Conservation (phyloP, 2,797 vertebrate species). For the Hippocampus kuda region DNA sequence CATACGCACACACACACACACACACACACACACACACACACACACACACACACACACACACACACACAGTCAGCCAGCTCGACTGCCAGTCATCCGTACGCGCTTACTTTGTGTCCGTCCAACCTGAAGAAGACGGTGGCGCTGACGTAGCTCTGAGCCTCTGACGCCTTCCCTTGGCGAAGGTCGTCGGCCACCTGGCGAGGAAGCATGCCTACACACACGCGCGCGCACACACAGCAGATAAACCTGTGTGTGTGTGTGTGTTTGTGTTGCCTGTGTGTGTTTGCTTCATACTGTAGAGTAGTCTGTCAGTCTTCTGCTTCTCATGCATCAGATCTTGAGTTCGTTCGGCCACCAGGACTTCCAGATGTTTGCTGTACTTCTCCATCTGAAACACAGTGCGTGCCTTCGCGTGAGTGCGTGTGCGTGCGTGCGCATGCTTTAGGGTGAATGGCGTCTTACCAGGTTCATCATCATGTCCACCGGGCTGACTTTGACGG, state of each 20-base stretch:
- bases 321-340: slow-evolving; percentile 81
- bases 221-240: not conserved
- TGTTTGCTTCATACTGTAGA: slow-evolving; percentile 69
- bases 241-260: not conserved
- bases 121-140: slow-evolving; percentile 82
- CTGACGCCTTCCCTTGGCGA: slow-evolving; percentile 66
- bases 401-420: not conserved
- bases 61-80: not conserved
- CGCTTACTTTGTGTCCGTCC: not conserved
- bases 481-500: slow-evolving; percentile 78
- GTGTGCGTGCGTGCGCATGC: fast-evolving
- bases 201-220: slow-evolving; percentile 71
- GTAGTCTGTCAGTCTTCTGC: slow-evolving; percentile 75
- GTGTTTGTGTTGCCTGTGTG: not conserved
- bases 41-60: not conserved
- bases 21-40: not conserved
- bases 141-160: slow-evolving; percentile 77
- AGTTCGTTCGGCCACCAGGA: slow-evolving; percentile 74
- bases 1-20: not conserved
- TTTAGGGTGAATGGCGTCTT: not conserved
- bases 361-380: slow-evolving; percentile 83
- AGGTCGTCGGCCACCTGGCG: slow-evolving; percentile 78
- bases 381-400: slow-evolving; percentile 76
- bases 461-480: slow-evolving; percentile 86
- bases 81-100: not conserved